These are phyloP conservation scores for Aleiodes sp. DNA, from an alignment of 1,140 invertebrate species.

Conservation along the genomic window DNA sequence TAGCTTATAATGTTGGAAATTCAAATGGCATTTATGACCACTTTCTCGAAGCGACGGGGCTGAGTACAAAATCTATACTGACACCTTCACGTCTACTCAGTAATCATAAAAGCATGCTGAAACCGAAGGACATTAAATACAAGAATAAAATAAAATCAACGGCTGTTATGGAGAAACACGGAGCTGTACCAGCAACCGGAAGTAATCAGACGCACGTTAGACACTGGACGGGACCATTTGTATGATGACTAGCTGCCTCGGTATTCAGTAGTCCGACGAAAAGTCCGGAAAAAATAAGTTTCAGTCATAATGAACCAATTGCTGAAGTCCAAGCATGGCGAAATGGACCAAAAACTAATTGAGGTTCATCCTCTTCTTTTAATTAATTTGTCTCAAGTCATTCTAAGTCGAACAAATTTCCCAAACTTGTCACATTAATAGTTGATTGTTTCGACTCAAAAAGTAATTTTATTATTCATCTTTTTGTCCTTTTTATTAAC, in stretches of 20 bases:
- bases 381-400: too few species aligned
- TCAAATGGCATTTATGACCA: conserved; percentile 68
- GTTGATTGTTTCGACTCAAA: too few species aligned
- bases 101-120: conserved; percentile 80
- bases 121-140: conserved; percentile 80
- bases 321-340: too few species aligned
- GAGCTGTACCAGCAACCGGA: conserved; percentile 34
- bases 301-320: too few species aligned
- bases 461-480: too few species aligned
- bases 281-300: neutral
- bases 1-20: conserved; percentile 40
- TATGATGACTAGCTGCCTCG: conserved; percentile 54
- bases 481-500: neutral
- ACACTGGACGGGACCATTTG: conserved; percentile 68
- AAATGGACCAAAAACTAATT: too few species aligned
- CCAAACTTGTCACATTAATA: too few species aligned
- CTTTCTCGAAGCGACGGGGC: conserved; percentile 81
- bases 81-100: conserved; percentile 76
- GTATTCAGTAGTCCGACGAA: conserved; percentile 31
- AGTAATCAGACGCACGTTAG: conserved; percentile 51
- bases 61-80: conserved; percentile 83
- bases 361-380: too few species aligned
- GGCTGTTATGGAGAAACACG: conserved; percentile 59
- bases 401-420: too few species aligned
- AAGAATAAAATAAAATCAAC: conserved; percentile 63